Conservation (phyloP, 2,888 invertebrate genomes). For the Chloroclysta siterata region DNA sequence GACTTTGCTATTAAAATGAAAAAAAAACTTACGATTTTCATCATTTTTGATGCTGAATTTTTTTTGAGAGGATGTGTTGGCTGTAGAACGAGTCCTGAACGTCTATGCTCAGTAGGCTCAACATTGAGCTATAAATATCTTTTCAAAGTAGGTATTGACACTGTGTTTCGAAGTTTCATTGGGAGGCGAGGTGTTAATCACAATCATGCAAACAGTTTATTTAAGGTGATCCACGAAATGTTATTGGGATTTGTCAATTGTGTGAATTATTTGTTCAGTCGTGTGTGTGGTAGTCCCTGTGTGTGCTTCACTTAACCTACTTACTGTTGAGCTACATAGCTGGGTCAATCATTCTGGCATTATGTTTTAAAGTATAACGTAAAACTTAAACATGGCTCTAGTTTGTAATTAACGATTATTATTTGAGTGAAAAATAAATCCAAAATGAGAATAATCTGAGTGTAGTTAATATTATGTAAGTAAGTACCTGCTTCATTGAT, state of each 20-base stretch:
- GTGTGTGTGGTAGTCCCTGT: constrained; percentile 36
- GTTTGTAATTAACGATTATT: too few relatives aligned
- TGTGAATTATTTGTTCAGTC: constrained; percentile 69
- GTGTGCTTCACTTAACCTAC: constrained; percentile 64
- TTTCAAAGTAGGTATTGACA: constrained; percentile 68
- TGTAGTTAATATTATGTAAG: background rate
- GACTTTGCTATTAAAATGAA: background rate
- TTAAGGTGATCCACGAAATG: constrained; percentile 77
- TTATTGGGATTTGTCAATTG: constrained; percentile 78
- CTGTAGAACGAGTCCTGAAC: constrained; percentile 65
- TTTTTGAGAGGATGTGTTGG: constrained; percentile 55
- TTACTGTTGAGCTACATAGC: constrained; percentile 11
- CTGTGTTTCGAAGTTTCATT: constrained; percentile 77
- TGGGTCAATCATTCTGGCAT: background rate
- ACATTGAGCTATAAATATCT: constrained; percentile 75
- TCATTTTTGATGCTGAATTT: constrained; percentile 59
- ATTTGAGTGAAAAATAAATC: background rate
- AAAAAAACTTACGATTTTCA: constrained; percentile 75
- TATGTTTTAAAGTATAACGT: background rate
- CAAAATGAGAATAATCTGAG: background rate
- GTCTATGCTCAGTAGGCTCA: constrained; percentile 65
- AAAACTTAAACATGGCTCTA: too few relatives aligned
- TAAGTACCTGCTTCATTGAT: background rate
- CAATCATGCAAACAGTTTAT: constrained; percentile 80
- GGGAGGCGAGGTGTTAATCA: constrained; percentile 80